Base-by-base conservation (phyloP, 2,797 vertebrate species). In the Pygocentrus nattereri region DNA sequence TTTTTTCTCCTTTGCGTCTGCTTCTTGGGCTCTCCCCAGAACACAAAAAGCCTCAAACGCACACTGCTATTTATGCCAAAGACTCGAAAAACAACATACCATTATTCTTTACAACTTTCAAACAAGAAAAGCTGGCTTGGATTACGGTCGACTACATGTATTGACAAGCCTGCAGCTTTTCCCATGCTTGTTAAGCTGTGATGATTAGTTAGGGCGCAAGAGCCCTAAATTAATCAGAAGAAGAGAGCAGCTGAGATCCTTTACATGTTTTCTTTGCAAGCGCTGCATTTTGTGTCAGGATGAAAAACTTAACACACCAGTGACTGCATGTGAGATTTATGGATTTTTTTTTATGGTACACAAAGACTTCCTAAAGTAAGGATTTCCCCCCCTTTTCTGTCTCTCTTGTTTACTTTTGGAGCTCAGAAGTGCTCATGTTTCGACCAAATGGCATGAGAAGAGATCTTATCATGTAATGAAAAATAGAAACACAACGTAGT, bases 61-160 rank as follows among this genome's bases (percentile, higher is more conserved):
- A 86, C 86, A 80, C 75, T 82, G 41, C 59, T 76, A 74, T 89
- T 90, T 91, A 85, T 84, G 88, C 87, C 89, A 90, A 84, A 89
- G 85, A 87, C 87, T 83, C 87, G 81, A 49, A 85, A 88, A 85
- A 89, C 78, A 87, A 85, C 86, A 83, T 61, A 65, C 81, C 82
- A 85, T 85, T 87, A 88, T 87, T 85, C 79, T 74, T 64, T 74
- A 77, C 67, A 74, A 23, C 31, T 64, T 50, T 72, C 30, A 75
- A 61, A 62, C 50, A 62, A 78, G 44, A 19, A 71, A 65, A 47
- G 81, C 87, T 87, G 87, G 83, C 86, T 82, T 80, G 85, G 88
- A 86, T 89, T 91, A 88, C 84, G 82, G 85, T 76, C 71, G 71
- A 31, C 56, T 68, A 44, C 78, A 81, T 69, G 76, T 58, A 59